Conservation (phyloP, 2,888 invertebrate genomes). For the Nycteola revayana region DNA sequence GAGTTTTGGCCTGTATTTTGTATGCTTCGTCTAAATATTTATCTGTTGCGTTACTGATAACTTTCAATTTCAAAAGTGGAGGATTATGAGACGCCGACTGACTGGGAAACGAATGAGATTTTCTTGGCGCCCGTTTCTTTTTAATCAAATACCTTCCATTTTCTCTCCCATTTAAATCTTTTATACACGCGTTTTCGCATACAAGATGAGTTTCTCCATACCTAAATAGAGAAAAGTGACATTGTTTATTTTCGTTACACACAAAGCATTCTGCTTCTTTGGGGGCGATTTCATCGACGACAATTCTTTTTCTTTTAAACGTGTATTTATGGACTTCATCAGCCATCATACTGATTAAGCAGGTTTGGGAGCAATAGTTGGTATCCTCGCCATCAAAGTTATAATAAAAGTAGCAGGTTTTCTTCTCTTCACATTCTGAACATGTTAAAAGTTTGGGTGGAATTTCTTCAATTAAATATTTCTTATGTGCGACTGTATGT, state of each 20-base stretch:
- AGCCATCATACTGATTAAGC: constrained; percentile 78
- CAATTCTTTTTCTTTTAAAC: constrained; percentile 75
- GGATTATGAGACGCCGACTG: constrained; percentile 33
- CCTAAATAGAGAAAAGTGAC: constrained; percentile 68
- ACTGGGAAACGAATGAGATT: constrained; percentile 9
- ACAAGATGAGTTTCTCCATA: constrained; percentile 76
- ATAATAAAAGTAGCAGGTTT: constrained; percentile 70
- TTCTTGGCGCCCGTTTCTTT: constrained; percentile 40
- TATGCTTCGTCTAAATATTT: constrained; percentile 77
- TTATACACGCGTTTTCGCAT: constrained; percentile 83
- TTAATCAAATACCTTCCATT: constrained; percentile 61
- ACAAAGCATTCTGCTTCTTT: constrained; percentile 63
- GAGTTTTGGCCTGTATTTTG: constrained; percentile 82
- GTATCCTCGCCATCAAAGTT: constrained; percentile 70
- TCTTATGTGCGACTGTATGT: constrained; percentile 51
- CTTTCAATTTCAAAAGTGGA: constrained; percentile 70
- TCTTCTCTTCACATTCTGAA: constrained; percentile 71
- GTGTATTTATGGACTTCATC: constrained; percentile 80
- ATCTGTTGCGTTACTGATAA: constrained; percentile 77
- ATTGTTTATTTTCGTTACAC: constrained; percentile 73
- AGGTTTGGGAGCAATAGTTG: constrained; percentile 78
- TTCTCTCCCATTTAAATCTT: constrained; percentile 65
- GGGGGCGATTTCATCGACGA: constrained; percentile 61
- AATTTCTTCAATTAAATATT: constrained; percentile 70
- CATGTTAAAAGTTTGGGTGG: constrained; percentile 46